Percentiles rank a stretch among this genome's conserved stretches.
These are phyloP conservation scores for Rhagonycha fulva DNA, from an alignment of 2,888 invertebrate genomes.

Conservation along the genomic window DNA sequence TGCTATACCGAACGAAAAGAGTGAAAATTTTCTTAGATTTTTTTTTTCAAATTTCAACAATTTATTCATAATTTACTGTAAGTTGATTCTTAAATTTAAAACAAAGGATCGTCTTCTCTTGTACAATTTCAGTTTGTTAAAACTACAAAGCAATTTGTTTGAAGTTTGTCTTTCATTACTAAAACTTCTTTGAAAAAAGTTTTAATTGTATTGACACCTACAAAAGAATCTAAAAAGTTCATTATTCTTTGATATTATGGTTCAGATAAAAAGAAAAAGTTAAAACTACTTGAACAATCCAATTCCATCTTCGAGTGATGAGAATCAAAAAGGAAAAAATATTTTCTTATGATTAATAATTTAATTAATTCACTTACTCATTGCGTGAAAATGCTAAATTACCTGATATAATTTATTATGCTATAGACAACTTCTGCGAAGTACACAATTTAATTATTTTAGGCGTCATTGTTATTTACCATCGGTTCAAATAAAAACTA, in stretches of 20 bases:
- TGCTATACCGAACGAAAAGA: too few relatives aligned
- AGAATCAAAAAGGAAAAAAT: background rate
- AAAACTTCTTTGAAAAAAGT: background rate
- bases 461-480: constrained; percentile 8
- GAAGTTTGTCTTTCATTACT: background rate
- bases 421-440: background rate
- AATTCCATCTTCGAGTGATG: background rate
- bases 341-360: background rate
- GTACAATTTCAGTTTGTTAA: background rate
- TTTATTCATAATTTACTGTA: background rate
- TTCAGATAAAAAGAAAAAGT: background rate
- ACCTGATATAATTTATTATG: background rate
- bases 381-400: background rate
- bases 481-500: constrained; percentile 9
- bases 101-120: background rate
- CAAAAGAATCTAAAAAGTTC: background rate
- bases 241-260: background rate
- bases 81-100: background rate
- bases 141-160: background rate
- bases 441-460: background rate
- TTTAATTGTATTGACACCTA: background rate
- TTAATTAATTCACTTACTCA: background rate
- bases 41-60: too few relatives aligned
- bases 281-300: background rate
- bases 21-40: too few relatives aligned